phyloP scores from a whole-genome alignment of 2,113 vertebrate genomes.

The Poeciliopsis prolifica region DNA sequence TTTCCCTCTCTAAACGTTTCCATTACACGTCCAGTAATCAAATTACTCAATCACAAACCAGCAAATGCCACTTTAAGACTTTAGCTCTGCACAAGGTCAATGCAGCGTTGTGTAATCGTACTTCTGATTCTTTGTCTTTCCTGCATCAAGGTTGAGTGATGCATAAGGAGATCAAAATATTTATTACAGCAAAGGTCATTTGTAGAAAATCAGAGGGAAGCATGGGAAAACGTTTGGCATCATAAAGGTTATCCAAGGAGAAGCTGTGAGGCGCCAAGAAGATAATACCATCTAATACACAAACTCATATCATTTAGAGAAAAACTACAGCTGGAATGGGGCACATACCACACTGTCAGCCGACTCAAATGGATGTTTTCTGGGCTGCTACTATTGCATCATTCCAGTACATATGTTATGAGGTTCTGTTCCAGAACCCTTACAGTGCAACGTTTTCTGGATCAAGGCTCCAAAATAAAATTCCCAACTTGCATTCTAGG shows the following conservation, averaged over 20 bases:
- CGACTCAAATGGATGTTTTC: conserved; percentile 22
- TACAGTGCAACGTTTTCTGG: not conserved
- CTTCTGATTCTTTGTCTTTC: conserved; percentile 40
- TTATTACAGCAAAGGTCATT: conserved; percentile 43
- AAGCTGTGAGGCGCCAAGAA: conserved; percentile 36
- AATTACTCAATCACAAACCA: conserved; percentile 35
- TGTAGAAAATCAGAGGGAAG: conserved; percentile 19
- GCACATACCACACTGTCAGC: conserved; percentile 16
- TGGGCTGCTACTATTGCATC: conserved; percentile 24
- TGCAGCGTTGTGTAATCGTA: conserved; percentile 29
- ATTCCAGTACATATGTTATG: conserved; percentile 33
- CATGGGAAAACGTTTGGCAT: conserved; percentile 53
- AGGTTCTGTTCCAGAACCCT: conserved; percentile 28
- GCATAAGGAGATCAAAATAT: conserved; percentile 38
- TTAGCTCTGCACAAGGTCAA: conserved; percentile 15
- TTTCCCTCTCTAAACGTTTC: not conserved
- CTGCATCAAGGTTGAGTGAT: conserved; percentile 18
- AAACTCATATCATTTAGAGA: conserved; percentile 14
- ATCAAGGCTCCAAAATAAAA: conserved; percentile 18
- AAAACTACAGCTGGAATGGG: not conserved
- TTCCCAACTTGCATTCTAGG: conserved; percentile 35
- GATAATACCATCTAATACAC: conserved; percentile 40
- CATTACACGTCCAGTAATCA: conserved; percentile 20
- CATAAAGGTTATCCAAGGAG: conserved; percentile 60
- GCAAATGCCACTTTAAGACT: conserved; percentile 36